Evolutionary conservation across 2,113 vertebrate genomes (phyloP), one percentile per base, ranked within the genome.

Genomic region (Emydura subglobosa): DNA sequence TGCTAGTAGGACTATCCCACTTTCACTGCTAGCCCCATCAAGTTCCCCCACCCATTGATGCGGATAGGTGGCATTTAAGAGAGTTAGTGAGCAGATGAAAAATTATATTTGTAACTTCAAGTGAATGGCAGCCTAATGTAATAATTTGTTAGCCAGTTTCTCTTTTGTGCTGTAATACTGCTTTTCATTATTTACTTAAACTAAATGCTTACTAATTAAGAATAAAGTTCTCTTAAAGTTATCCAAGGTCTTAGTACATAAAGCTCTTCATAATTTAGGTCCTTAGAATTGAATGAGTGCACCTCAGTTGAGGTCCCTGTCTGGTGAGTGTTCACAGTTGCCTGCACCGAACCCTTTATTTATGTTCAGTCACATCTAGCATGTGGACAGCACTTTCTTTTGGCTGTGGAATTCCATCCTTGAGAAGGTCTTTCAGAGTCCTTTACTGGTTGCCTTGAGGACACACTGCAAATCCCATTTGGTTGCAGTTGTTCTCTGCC

Each of bases 171-270:
- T 3, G 4, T 85, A 78, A n/a, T 22, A 10, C 16, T 24, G 19
- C 14, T 1, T 0, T 55, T 50, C 61, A 6, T 87, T 85, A 34
- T 91, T 86, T n/a, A 10, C 10, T 89, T 11, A 83, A 84, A 85
- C 0, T 10, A 61, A 83, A 80, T 81, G 0, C 34, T 14, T 16
- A 3, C 25, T 85, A 12, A 17, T 2, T 22, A 53, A 89, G 49
- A 79, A 16, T 72, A 12, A 80, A 83, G n/a, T 72, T 51, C 14
- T 87, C 87, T 82, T 87, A 44, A 79, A 61, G 19, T 31, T 86
- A 1, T 39, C 50, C 84, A 44, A 31, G 0, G 0, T 39, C 0
- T 3, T 9, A 57, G 16, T 54, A 7, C 0, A 0, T 3, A 76
- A 87, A 87, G 21, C 11, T 55, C 44, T 76, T 21, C 31, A 19